A percentile compares a stretch with the other conserved stretches of the same genome.
Conservation (phyloP, 2,888 invertebrate species). For the Hypercompe scribonia region DNA sequence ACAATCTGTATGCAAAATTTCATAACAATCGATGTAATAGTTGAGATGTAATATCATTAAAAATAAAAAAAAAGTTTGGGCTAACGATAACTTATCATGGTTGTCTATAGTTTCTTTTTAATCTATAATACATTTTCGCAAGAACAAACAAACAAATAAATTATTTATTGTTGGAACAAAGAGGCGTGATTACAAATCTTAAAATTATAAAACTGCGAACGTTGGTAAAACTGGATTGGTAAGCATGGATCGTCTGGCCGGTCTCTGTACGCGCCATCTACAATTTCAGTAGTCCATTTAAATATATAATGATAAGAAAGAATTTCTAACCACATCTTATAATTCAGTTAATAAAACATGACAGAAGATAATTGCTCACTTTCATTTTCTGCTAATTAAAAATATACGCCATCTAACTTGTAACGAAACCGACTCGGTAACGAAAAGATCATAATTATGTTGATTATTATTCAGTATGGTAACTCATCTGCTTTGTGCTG, state of each 20-base stretch:
- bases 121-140: neutral
- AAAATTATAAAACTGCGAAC: too few relatives aligned
- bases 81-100: neutral
- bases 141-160: neutral
- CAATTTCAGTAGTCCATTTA: neutral
- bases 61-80: neutral
- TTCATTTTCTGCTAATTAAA: conserved; percentile 62
- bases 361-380: conserved; percentile 39
- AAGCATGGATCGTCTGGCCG: neutral
- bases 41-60: neutral
- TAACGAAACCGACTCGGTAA: conserved; percentile 20
- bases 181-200: too few relatives aligned
- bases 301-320: neutral
- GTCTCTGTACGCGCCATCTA: neutral
- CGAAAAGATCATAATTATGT: conserved; percentile 44
- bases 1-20: neutral
- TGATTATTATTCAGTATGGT: conserved; percentile 37
- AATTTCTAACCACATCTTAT: conserved; percentile 16
- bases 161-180: too few relatives aligned
- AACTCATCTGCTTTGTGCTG: conserved; percentile 31
- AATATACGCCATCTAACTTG: conserved; percentile 36
- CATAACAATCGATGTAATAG: neutral
- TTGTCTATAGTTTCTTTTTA: neutral
- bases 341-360: conserved; percentile 21
- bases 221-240: too few relatives aligned